Base-by-base conservation (phyloP, 2,797 vertebrate genomes). In the Pangasius djambal region DNA sequence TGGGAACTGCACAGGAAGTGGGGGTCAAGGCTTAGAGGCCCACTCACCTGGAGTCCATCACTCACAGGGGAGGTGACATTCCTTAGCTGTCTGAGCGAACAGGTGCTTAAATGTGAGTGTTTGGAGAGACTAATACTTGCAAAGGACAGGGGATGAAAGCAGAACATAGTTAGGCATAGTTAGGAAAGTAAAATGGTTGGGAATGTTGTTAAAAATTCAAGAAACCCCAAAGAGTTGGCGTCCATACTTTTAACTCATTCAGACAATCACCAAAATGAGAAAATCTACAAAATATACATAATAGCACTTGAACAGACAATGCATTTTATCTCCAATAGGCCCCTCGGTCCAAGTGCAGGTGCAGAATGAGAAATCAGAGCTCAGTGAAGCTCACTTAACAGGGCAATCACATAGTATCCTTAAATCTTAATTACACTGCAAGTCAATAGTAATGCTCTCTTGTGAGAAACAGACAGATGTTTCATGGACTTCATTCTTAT, bases 371-470 rank as follows among this genome's bases (percentile, higher is more conserved):
- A 93, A 94, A 94, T 90, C 92, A 92, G 93, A 94, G 93, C 94
- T 94, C 94, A 94, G 94, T 91, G 94, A 95, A 93, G 94, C 88
- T 95, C 94, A 95, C 95, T 96, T 96, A 96, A 94, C 94, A 94
- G 93, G 94, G 94, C 95, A 96, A 96, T 95, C 95, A 94, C 93
- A 93, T 94, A 92, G 92, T 95, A 94, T 96, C 94, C 94, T 95
- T 95, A 94, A 95, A 95, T 96, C 95, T 96, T 96, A 96, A 96
- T 95, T 95, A 96, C 94, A 95, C 93, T 92, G 91, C 28, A 93
- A 86, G 94, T 96, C 95, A 95, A 93, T 95, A 94, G 92, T 91
- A 94, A 94, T 95, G 93, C 93, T 91, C 93, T 95, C 92, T 93
- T 93, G 93, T 92, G 93, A 95, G 93, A 94, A 94, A 94, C 90